Evolutionary conservation across 2,888 invertebrate genomes (phyloP).

Genomic region (Nineta flava): DNA sequence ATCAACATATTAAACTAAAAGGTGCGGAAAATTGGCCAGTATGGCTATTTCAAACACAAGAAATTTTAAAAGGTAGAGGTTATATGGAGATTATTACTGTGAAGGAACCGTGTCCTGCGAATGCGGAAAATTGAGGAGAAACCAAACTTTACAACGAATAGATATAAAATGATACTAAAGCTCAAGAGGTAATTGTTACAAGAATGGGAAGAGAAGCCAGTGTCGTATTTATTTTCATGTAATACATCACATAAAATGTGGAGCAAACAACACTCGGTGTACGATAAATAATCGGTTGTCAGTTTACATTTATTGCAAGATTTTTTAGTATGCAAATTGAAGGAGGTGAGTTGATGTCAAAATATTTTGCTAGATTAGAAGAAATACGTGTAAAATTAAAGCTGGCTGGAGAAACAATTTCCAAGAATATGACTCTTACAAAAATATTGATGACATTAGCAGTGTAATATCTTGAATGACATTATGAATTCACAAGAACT

Average conservation of each 20-base stretch:
- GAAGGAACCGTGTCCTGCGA: background rate
- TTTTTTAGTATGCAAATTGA: too few species aligned
- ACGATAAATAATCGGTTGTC: slow-evolving; percentile 8
- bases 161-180: slow-evolving; percentile 13
- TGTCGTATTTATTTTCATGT: slow-evolving; percentile 14
- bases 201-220: too few species aligned
- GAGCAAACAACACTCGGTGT: slow-evolving; percentile 8
- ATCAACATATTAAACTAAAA: too few species aligned
- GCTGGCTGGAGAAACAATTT: background rate
- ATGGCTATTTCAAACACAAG: slow-evolving; percentile 12
- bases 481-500: too few species aligned
- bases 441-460: slow-evolving; percentile 13
- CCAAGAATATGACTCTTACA: slow-evolving; percentile 12
- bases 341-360: background rate
- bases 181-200: too few species aligned
- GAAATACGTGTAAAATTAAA: too few species aligned
- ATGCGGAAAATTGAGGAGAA: slow-evolving; percentile 2
- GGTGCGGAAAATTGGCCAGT: slow-evolving; percentile 10
- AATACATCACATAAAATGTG: slow-evolving; percentile 15
- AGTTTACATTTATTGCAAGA: slow-evolving; percentile 13
- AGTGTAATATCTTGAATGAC: too few species aligned
- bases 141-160: slow-evolving; percentile 10
- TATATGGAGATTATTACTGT: background rate
- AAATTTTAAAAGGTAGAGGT: slow-evolving; percentile 7
- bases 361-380: background rate